Evolutionary conservation across 1,140 invertebrate species (phyloP), one percentile per base, ranked within the genome.

Genomic region (Cardiocondyla obscurior): DNA sequence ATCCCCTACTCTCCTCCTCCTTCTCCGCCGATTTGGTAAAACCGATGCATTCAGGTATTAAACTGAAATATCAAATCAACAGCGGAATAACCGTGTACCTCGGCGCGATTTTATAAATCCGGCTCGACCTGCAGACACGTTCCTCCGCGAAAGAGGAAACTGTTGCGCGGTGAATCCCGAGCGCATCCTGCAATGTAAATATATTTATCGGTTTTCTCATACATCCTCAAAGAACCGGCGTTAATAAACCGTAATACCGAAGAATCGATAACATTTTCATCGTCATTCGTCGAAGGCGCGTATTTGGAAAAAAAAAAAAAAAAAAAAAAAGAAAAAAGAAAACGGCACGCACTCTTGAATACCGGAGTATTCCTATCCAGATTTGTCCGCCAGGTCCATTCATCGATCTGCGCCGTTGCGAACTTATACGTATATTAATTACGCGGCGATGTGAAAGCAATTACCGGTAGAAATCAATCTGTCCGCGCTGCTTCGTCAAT

Each of bases 11-110:
- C n/a, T n/a, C n/a, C n/a, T n/a, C n/a, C n/a, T n/a, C n/a, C n/a
- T n/a, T n/a, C n/a, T n/a, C 39, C 28, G 10, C 28, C 42, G 57
- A 62, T 62, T 44, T 64, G 73, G 30, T 14, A 22, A 64, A 64
- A 64, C 57, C 30, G 39, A 49, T 36, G 73, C 44, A 76, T 76
- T 76, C 73, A 42, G 73, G 44, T 76, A 76, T 76, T 76, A 76
- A 76, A 76, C 73, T 64, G 73, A 76, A 76, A 76, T 76, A 77
- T 77, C 73, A 77, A 65, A 77, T 77, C 73, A 77, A 77, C 73
- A 65, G 16, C 30, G 14, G 73, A 65, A 30, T 77, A 65, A 65
- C 22, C 19, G 46, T 77, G 58, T 65, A 77, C 25, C 44, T 39
- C 22, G 10, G 25, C 19, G 30, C 73, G 30, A 77, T 77, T 77